Percentiles rank a stretch among this genome's conserved stretches.
These are phyloP conservation scores for Euura lappo DNA, from an alignment of 1,140 invertebrate genomes.

Conservation along the genomic window DNA sequence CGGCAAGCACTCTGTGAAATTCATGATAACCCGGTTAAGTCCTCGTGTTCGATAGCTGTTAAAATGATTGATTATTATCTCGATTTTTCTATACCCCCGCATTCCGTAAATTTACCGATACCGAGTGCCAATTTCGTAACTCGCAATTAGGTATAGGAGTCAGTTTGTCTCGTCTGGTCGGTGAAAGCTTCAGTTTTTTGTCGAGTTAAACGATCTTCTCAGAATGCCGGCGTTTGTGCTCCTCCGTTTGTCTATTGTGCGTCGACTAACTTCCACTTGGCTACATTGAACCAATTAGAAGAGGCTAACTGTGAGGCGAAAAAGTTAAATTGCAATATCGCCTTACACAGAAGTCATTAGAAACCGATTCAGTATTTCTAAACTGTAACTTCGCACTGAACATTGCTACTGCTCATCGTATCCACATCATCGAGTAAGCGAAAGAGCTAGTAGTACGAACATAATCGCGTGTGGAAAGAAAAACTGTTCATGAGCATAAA, in stretches of 20 bases:
- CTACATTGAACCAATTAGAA: background rate
- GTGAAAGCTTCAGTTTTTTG: background rate
- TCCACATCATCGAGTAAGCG: too few species aligned
- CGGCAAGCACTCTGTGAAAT: slow-evolving; percentile 40
- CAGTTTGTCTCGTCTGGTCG: background rate
- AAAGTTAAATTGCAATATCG: slow-evolving; percentile 7
- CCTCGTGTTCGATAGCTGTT: slow-evolving; percentile 37
- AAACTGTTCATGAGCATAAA: too few species aligned
- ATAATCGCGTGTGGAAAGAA: too few species aligned
- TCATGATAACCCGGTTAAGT: slow-evolving; percentile 47
- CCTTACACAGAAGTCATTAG: slow-evolving; percentile 7
- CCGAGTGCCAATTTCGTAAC: background rate
- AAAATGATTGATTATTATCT: slow-evolving; percentile 40
- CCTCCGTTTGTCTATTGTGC: background rate
- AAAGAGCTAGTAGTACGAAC: too few species aligned
- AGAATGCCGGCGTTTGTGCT: slow-evolving; percentile 4
- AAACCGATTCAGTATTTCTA: background rate
- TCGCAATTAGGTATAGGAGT: slow-evolving; percentile 3
- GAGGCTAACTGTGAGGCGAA: background rate
- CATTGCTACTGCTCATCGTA: too few species aligned
- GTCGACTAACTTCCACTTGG: slow-evolving; percentile 1
- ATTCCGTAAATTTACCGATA: too few species aligned
- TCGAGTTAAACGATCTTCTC: slow-evolving; percentile 5
- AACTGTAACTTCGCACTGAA: background rate
- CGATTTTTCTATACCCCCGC: background rate